These are phyloP conservation scores for Myocastor coypus DNA, from an alignment of 2,113 vertebrate genomes.

Conservation along the genomic window DNA sequence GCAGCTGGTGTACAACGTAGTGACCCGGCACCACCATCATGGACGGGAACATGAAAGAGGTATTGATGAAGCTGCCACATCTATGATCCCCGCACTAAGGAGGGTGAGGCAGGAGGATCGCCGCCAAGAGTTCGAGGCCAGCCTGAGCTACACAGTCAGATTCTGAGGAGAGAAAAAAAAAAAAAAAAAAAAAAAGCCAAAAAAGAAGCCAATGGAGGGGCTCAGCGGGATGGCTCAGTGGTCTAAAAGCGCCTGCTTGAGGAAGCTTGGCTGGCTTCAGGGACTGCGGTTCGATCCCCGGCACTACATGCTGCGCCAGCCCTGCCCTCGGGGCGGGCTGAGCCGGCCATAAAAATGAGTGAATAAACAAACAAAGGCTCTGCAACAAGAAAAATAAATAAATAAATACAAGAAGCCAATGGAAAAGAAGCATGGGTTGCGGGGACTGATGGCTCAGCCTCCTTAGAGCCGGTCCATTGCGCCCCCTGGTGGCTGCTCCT, in stretches of 20 bases:
- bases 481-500: background rate
- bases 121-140: background rate
- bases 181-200: background rate
- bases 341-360: too few species aligned
- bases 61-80: background rate
- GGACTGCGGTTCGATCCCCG: too few species aligned
- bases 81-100: background rate
- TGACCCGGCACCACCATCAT: background rate
- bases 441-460: fast-evolving
- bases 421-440: background rate
- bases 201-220: too few species aligned
- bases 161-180: background rate
- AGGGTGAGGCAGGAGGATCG: background rate
- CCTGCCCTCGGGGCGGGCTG: too few species aligned
- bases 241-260: too few species aligned
- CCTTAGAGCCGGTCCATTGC: background rate
- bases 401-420: background rate
- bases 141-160: background rate
- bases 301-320: too few species aligned
- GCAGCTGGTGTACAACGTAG: background rate
- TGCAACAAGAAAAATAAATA: too few species aligned
- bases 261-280: too few species aligned
- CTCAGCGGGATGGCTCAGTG: fast-evolving
- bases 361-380: too few species aligned
- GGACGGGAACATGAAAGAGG: background rate